phyloP scores from a whole-genome alignment of 2,888 invertebrate genomes.

The Drosophila kanekoi region DNA sequence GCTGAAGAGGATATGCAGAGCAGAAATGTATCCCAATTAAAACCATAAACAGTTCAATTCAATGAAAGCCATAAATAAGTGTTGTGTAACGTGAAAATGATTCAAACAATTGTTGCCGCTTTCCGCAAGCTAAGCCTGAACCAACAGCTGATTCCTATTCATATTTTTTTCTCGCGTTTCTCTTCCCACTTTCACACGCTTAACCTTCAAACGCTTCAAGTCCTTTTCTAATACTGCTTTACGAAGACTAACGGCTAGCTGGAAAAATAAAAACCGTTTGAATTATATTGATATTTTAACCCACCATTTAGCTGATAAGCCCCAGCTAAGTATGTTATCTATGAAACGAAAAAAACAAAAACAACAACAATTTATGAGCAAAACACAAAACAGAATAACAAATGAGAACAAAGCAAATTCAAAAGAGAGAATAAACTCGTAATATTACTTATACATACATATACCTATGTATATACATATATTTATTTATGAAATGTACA shows the following conservation, averaged over 20 bases:
- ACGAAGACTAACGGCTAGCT: constrained; percentile 1
- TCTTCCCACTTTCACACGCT: not conserved
- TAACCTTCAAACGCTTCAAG: constrained; percentile 27
- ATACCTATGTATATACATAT: constrained; percentile 3
- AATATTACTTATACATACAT: constrained; percentile 5
- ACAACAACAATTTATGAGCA: not conserved
- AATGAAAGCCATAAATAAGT: not conserved
- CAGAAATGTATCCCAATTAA: not conserved
- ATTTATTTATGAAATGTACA: constrained; percentile 2
- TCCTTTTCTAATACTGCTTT: constrained; percentile 8
- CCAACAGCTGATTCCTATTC: too few species aligned
- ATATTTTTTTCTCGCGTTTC: too few species aligned
- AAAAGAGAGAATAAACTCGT: constrained; percentile 16
- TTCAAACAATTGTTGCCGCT: not conserved
- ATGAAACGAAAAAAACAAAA: not conserved
- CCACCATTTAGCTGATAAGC: constrained; percentile 74
- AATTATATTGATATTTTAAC: constrained; percentile 61
- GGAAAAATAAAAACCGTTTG: not conserved
- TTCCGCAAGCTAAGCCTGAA: not conserved
- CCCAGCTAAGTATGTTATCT: constrained; percentile 37
- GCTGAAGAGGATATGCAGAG: not conserved
- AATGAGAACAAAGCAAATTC: constrained; percentile 12
- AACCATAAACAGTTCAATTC: not conserved
- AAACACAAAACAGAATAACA: constrained; percentile 8
- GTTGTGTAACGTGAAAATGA: too few species aligned